Evolutionary conservation across 2,888 invertebrate genomes (phyloP).

Genomic region (Ophion costatus): DNA sequence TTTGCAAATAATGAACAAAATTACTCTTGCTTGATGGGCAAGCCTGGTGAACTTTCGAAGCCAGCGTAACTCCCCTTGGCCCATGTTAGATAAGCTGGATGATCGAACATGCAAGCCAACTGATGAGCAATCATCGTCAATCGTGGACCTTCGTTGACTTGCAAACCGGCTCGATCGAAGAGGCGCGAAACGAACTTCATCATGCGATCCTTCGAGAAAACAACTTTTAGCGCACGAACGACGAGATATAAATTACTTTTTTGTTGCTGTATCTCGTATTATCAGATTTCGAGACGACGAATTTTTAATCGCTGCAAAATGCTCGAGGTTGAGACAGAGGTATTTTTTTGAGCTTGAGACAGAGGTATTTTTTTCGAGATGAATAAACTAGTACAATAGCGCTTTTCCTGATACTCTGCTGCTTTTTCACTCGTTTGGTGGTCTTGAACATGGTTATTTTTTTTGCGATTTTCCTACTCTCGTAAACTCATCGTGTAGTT

Average conservation of each 20-base stretch:
- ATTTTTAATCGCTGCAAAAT: too few species aligned
- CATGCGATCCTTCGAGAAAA: constrained; percentile 73
- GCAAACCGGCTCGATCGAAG: constrained; percentile 70
- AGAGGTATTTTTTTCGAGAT: too few species aligned
- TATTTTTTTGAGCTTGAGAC: too few species aligned
- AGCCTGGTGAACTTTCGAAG: constrained; percentile 51
- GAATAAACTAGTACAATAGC: too few species aligned
- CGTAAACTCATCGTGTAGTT: too few species aligned
- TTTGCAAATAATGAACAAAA: neutral
- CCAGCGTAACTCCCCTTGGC: constrained; percentile 68
- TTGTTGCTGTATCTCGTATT: too few species aligned
- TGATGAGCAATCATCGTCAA: constrained; percentile 73
- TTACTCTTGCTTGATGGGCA: constrained; percentile 62
- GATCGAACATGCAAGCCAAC: constrained; percentile 76
- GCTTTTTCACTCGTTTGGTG: too few species aligned
- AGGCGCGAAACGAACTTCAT: constrained; percentile 72
- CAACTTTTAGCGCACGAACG: neutral
- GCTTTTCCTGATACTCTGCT: too few species aligned
- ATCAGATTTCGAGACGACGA: too few species aligned
- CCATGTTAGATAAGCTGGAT: constrained; percentile 75
- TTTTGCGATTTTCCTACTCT: too few species aligned
- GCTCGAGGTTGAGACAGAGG: too few species aligned
- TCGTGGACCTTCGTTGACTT: constrained; percentile 71
- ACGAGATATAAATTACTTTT: neutral
- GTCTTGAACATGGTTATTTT: too few species aligned